Conservation (phyloP, 1,140 invertebrate genomes). For the Aricia agestis region DNA sequence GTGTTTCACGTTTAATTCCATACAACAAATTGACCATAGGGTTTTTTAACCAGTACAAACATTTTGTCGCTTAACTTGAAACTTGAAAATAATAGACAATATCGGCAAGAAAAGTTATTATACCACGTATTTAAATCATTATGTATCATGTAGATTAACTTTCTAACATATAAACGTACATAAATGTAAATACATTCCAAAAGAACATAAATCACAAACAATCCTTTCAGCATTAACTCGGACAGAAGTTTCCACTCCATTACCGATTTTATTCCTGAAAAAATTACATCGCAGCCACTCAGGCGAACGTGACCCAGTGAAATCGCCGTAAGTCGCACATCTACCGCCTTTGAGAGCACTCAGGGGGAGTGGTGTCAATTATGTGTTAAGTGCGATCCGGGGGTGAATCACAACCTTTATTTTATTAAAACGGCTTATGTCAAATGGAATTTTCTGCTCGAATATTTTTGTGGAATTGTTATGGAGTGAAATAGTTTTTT, state of each 20-base stretch:
- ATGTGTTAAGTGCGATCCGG: slow-evolving; percentile 60
- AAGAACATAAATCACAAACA: slow-evolving; percentile 14
- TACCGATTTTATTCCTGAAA: slow-evolving; percentile 69
- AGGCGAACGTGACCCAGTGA: slow-evolving; percentile 59
- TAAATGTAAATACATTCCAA: not conserved
- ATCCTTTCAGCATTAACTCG: not conserved
- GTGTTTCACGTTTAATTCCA: no score
- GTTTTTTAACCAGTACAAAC: no score
- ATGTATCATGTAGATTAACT: not conserved
- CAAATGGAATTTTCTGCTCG: not conserved
- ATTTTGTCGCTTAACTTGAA: no score
- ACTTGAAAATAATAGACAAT: no score
- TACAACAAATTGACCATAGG: no score
- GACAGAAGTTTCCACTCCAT: slow-evolving; percentile 58
- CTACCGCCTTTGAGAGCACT: slow-evolving; percentile 64
- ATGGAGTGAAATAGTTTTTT: not conserved
- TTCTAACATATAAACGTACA: not conserved
- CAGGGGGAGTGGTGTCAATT: slow-evolving; percentile 72
- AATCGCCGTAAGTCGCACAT: slow-evolving; percentile 70
- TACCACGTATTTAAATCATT: no score
- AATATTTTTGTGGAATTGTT: not conserved
- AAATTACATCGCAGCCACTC: slow-evolving; percentile 65
- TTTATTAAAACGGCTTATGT: slow-evolving; percentile 29
- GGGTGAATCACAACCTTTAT: slow-evolving; percentile 36
- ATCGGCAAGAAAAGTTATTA: no score